These are phyloP conservation scores for Picus viridis DNA, from an alignment of 2,797 vertebrate species.

Conservation along the genomic window DNA sequence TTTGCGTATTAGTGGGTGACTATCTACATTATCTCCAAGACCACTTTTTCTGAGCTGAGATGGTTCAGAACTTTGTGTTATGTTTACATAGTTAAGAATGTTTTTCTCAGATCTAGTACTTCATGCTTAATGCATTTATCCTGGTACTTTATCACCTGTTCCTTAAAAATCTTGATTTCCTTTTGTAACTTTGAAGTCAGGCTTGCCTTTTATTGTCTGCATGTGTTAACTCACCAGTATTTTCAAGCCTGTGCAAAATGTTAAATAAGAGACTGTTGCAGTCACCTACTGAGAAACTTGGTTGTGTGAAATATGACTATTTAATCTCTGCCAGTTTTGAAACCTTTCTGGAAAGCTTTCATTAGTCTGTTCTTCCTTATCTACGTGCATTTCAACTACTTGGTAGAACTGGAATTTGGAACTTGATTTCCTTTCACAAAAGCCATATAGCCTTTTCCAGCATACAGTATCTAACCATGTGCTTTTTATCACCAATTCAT, in stretches of 20 bases:
- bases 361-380: neutral
- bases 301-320: neutral
- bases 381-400: neutral
- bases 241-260: neutral
- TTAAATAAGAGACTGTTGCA: neutral
- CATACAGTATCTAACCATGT: neutral
- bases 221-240: neutral
- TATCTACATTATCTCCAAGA: neutral
- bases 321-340: neutral
- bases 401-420: neutral
- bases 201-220: neutral
- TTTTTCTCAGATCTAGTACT: neutral
- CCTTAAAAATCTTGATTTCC: neutral
- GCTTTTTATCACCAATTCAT: neutral
- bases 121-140: neutral
- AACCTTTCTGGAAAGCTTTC: neutral
- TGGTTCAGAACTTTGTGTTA: neutral
- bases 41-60: neutral
- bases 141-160: neutral
- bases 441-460: neutral
- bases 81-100: neutral
- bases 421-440: neutral
- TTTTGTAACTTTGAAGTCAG: neutral
- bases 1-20: neutral
- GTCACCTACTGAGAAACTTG: neutral